Conservation (phyloP, 2,113 vertebrate genomes). For the Channa maculata region DNA sequence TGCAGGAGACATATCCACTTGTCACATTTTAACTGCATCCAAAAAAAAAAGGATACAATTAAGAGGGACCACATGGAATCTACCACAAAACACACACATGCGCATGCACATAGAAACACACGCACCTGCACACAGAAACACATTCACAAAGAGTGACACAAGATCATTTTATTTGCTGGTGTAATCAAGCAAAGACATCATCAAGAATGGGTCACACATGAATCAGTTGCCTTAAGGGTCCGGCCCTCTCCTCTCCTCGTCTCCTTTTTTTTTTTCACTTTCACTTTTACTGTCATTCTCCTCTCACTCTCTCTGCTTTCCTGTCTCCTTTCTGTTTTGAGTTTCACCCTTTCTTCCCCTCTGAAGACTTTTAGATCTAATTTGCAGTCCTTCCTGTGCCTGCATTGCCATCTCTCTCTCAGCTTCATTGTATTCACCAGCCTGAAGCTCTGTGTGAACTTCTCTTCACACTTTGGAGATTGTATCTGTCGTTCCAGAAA, state of each 20-base stretch:
- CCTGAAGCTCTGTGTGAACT: constrained; percentile 79
- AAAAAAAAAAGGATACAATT: background rate
- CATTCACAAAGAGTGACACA: constrained; percentile 23
- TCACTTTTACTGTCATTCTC: constrained; percentile 5
- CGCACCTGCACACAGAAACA: background rate
- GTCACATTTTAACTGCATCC: constrained; percentile 29
- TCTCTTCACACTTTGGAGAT: constrained; percentile 77
- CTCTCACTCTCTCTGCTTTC: background rate
- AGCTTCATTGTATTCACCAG: constrained; percentile 55
- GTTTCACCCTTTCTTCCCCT: constrained; percentile 18
- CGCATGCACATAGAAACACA: background rate
- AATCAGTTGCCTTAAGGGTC: constrained; percentile 54
- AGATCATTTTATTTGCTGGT: constrained; percentile 59
- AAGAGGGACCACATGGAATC: too few relatives aligned
- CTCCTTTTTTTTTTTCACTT: background rate
- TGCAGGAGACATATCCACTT: constrained; percentile 38
- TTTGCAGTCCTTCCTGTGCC: constrained; percentile 63
- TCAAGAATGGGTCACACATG: constrained; percentile 51
- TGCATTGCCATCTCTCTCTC: constrained; percentile 46
- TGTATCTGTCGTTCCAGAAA: constrained; percentile 53
- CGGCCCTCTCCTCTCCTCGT: background rate
- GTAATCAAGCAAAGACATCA: constrained; percentile 61
- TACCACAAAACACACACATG: too few relatives aligned
- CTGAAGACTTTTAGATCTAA: constrained; percentile 73
- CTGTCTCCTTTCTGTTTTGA: constrained; percentile 12